Conservation (phyloP, 2,113 vertebrate species). For the Nanorana parkeri region DNA sequence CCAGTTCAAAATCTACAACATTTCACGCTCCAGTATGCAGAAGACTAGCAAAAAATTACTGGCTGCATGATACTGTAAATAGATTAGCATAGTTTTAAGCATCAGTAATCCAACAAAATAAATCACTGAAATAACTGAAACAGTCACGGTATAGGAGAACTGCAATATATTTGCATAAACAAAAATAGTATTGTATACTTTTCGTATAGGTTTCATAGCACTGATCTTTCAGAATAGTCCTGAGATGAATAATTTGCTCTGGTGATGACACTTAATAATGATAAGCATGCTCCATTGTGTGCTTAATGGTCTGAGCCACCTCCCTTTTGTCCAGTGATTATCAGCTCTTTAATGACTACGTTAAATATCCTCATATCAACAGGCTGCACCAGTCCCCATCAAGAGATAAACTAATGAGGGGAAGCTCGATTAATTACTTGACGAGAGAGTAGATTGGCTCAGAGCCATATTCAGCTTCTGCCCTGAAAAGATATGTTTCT, state of each 20-base stretch:
- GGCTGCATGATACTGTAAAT: background rate
- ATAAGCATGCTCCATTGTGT: conserved; percentile 51
- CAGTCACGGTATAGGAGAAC: background rate
- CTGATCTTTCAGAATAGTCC: conserved; percentile 9
- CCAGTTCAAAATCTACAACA: no score
- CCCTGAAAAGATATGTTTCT: conserved; percentile 43
- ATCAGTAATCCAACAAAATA: background rate
- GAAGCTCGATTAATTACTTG: conserved; percentile 53
- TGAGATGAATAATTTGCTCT: conserved; percentile 38
- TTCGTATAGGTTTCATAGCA: conserved; percentile 13
- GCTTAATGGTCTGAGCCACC: conserved; percentile 44
- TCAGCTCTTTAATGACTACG: conserved; percentile 47
- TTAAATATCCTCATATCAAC: conserved; percentile 55
- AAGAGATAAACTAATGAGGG: conserved; percentile 56
- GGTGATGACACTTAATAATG: conserved; percentile 47
- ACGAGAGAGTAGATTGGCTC: conserved; percentile 50
- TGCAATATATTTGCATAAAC: conserved; percentile 2
- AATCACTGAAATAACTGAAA: background rate
- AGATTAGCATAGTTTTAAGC: conserved; percentile 1
- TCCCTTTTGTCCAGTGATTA: conserved; percentile 57
- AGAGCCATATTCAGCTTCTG: conserved; percentile 34
- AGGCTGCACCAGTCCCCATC: conserved; percentile 52
- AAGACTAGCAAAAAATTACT: no score
- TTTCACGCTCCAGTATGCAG: no score
- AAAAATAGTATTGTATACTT: conserved; percentile 1